Evolutionary conservation across 2,113 vertebrate genomes (phyloP), one percentile per base, ranked within the genome.

Genomic region (Symphodus melops): DNA sequence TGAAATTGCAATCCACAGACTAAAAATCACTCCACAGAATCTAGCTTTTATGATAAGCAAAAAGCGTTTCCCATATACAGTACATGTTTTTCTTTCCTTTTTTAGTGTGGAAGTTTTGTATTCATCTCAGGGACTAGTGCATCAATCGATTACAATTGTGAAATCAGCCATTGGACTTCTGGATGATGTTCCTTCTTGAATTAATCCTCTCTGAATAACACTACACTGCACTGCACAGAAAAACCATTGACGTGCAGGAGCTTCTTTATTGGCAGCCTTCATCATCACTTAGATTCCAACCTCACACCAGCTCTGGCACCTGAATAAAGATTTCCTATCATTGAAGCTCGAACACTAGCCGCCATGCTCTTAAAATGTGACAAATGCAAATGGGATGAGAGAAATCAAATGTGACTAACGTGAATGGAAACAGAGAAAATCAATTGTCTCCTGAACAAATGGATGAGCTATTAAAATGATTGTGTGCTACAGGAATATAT

Each of bases 361-460:
- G n/a, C 16, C 60, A 60, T 55, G 28, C 82, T 86, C 52, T 73
- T 68, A 79, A 82, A 83, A 88, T 73, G 75, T 81, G 83, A 86
- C 85, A 73, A 80, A 87, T 84, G 83, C 85, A 86, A 90, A 90
- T 86, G 75, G 78, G 66, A 79, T 14, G 48, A 76, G 72, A 84
- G 73, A 85, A 89, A 86, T 90, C 75, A 89, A 88, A 90, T 87
- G 84, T 92, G 90, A 90, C 87, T 87, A 89, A 90, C 68, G 69
- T 81, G 77, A 72, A 76, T 68, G 81, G 87, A 87, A 85, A 89
- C 71, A 87, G 82, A 85, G 88, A 84, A 89, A 90, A 92, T 90
- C 89, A 89, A 87, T 92, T 92, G 90, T 88, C 82, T 88, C 80
- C 81, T 76, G 76, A 89, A 86, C 74, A 86, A 92, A 88, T 90